Evolutionary conservation across 2,888 invertebrate species (phyloP), one percentile per base, ranked within the genome.

Genomic region (Nowickia ferox): DNA sequence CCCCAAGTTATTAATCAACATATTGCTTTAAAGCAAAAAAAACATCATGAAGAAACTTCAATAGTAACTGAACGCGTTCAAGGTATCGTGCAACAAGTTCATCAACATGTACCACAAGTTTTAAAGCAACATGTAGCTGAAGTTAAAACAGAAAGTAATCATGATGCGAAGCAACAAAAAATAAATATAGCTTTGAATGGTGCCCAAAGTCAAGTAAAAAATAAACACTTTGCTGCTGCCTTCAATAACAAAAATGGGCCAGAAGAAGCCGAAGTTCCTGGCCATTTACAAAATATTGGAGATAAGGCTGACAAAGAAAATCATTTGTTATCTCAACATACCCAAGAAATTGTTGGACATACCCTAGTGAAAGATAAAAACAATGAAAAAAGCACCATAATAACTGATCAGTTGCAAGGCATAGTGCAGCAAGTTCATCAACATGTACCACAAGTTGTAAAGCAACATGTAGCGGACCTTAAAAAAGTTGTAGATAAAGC

Each of bases 361-460:
- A 22, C 6, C 1, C 30, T 0, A 30, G 30, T 30, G 69, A 79
- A 69, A 78, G 61, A 15, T 30, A 53, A 46, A 17, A 17, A n/a
- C 3, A 40, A 15, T 6, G 19, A 38, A 19, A 9, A 17, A 19
- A 69, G 65, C 10, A 38, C 71, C 4, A 1, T 44, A 30, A 9
- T 15, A 15, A 55, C 72, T n/a, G 17, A n/a, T 11, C 17, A 69
- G 19, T 17, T 75, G n/a, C 72, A 76, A 51, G 30, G n/a, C 2
- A 72, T 84, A 44, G 84, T 78, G 4, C 19, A 48, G 46, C 61
- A 79, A 69, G 15, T 66, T 40, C 87, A 84, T 55, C 71, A 78
- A 57, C 87, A 86, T 71, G 48, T 87, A 22, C 76, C 80, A 4
- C 77, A 80, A 61, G 76, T 80, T 38, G 5, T 82, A 13, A 69